phyloP scores from a whole-genome alignment of 2,113 vertebrate genomes.

The Proterorhinus semilunaris region DNA sequence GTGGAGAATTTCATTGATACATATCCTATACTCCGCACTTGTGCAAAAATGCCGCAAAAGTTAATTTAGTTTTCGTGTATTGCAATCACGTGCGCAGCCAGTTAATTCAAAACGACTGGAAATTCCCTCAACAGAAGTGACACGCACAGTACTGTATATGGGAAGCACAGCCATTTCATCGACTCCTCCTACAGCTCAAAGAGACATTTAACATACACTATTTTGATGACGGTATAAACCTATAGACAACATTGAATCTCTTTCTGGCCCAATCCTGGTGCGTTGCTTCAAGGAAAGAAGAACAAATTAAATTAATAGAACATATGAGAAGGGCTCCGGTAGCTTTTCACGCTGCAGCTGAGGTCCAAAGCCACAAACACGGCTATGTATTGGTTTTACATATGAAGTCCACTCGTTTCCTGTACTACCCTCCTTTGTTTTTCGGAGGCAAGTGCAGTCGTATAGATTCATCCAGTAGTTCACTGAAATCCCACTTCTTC shows the following conservation, averaged over 20 bases:
- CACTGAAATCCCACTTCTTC: background rate
- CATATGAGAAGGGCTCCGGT: background rate
- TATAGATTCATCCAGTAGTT: background rate
- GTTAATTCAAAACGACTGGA: background rate
- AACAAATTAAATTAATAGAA: conserved; percentile 21
- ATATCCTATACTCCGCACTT: background rate
- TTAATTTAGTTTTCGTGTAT: background rate
- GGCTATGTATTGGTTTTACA: background rate
- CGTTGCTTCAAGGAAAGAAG: conserved; percentile 18
- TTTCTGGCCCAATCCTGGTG: conserved; percentile 26
- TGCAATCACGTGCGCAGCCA: background rate
- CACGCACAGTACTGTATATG: conserved; percentile 21
- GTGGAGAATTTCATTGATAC: background rate
- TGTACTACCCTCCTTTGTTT: background rate
- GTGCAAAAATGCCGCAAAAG: too few relatives aligned
- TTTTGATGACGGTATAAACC: conserved; percentile 31
- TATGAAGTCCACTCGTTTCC: background rate
- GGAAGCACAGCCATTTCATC: conserved; percentile 38
- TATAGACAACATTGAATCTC: conserved; percentile 24
- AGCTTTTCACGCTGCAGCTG: conserved; percentile 29
- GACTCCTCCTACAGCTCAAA: conserved; percentile 33
- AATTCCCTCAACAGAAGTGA: conserved; percentile 37
- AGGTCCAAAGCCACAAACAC: conserved; percentile 33
- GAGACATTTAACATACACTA: conserved; percentile 29
- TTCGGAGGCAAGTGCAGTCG: background rate